A percentile compares a stretch with the other conserved stretches of the same genome.
Evolutionary conservation across 2,113 vertebrate genomes (phyloP).

Genomic region (Podarcis muralis): DNA sequence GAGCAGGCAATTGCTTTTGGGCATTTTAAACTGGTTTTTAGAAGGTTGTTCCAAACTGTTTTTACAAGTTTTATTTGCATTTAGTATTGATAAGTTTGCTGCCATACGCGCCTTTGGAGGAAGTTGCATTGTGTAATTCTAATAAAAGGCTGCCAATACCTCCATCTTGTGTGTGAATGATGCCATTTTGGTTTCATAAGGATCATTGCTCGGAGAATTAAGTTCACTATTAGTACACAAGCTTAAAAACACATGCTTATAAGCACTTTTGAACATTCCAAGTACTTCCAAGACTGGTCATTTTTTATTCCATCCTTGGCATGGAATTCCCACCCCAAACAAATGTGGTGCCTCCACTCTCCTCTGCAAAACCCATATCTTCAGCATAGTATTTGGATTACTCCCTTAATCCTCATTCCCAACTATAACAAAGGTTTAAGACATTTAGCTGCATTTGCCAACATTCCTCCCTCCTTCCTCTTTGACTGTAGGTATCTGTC

Average conservation of each 20-base stretch:
- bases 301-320: neutral
- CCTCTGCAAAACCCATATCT: neutral
- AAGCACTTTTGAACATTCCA: neutral
- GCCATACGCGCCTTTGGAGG: too few relatives aligned
- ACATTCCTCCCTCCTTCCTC: neutral
- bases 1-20: too few relatives aligned
- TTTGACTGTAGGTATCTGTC: neutral
- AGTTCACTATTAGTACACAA: neutral
- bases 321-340: neutral
- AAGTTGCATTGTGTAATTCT: too few relatives aligned
- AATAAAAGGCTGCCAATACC: neutral
- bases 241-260: neutral
- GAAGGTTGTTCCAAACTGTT: too few relatives aligned
- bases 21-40: too few relatives aligned
- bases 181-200: neutral
- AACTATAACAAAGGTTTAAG: neutral
- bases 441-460: neutral
- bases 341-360: neutral
- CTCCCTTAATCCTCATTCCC: neutral
- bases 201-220: neutral
- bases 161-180: neutral
- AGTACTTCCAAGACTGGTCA: neutral
- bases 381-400: neutral
- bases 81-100: too few relatives aligned
- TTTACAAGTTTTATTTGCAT: too few relatives aligned